A percentile compares a stretch with the other conserved stretches of the same genome.
Evolutionary conservation across 2,797 vertebrate genomes (phyloP).

Genomic region (Sebastolobus altivelis): DNA sequence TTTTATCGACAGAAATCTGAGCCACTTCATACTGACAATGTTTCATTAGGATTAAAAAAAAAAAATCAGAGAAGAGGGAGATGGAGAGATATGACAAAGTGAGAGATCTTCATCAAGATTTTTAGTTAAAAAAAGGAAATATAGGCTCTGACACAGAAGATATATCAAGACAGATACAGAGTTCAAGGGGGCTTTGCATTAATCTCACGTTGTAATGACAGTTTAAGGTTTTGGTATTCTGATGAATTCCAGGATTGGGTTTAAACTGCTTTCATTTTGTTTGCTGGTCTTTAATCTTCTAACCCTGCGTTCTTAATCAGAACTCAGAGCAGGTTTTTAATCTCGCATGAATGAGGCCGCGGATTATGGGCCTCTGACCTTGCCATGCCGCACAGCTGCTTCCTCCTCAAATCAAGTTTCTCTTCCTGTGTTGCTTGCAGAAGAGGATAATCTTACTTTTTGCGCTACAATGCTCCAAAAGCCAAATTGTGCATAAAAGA

Average conservation of each 20-base stretch:
- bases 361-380: constrained; percentile 89
- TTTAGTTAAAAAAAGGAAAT: constrained; percentile 30
- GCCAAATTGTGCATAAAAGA: constrained; percentile 55
- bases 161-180: constrained; percentile 75
- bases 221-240: constrained; percentile 90
- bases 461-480: constrained; percentile 68
- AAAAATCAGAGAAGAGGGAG: not conserved
- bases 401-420: constrained; percentile 80
- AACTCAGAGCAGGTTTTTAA: constrained; percentile 92
- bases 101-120: constrained; percentile 42
- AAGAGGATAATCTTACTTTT: constrained; percentile 73
- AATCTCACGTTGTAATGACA: constrained; percentile 91
- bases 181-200: constrained; percentile 84
- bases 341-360: constrained; percentile 86
- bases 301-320: constrained; percentile 95
- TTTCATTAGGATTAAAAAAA: not conserved
- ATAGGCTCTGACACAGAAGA: constrained; percentile 57
- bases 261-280: constrained; percentile 96
- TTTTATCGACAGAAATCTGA: constrained; percentile 1
- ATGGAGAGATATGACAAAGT: constrained; percentile 12
- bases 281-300: constrained; percentile 93
- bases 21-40: not conserved
- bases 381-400: constrained; percentile 84
- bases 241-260: constrained; percentile 95
- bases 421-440: constrained; percentile 64